phyloP scores from a whole-genome alignment of 2,113 vertebrate species.

The Rana temporaria region DNA sequence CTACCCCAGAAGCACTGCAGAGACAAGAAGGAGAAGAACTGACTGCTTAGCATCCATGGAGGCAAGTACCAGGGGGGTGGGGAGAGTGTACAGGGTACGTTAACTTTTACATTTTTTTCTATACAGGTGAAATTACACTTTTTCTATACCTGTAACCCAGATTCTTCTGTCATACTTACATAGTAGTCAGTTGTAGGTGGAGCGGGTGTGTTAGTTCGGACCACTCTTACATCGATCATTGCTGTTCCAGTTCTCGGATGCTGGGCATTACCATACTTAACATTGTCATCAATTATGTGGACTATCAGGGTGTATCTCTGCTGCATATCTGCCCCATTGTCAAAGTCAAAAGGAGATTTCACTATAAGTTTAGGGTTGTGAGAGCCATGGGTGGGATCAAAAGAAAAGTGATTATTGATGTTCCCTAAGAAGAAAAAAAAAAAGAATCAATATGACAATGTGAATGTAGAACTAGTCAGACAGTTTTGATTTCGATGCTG shows the following conservation, averaged over 20 bases:
- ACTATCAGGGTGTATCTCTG: constrained; percentile 59
- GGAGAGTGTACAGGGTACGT: no score
- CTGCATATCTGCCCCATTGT: constrained; percentile 48
- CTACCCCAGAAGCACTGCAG: no score
- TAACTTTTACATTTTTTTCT: no score
- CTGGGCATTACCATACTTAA: constrained; percentile 30
- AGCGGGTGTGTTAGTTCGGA: constrained; percentile 21
- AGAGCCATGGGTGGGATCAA: constrained; percentile 64
- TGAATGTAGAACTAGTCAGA: not conserved
- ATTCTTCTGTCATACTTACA: constrained; percentile 45
- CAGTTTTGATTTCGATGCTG: not conserved
- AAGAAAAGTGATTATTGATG: constrained; percentile 61
- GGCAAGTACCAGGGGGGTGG: no score
- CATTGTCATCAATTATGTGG: constrained; percentile 60
- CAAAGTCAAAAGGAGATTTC: constrained; percentile 63
- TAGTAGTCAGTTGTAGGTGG: constrained; percentile 45
- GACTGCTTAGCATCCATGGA: no score
- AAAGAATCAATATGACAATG: not conserved
- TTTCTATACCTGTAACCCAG: no score
- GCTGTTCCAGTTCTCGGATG: constrained; percentile 56
- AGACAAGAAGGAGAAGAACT: no score
- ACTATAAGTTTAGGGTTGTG: constrained; percentile 62
- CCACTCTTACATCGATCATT: constrained; percentile 58
- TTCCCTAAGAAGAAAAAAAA: constrained; percentile 58
- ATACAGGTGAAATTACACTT: no score